Percentiles rank a stretch among this genome's conserved stretches.
Evolutionary conservation across 2,797 vertebrate genomes (phyloP).

Genomic region (Urosaurus nigricauda): DNA sequence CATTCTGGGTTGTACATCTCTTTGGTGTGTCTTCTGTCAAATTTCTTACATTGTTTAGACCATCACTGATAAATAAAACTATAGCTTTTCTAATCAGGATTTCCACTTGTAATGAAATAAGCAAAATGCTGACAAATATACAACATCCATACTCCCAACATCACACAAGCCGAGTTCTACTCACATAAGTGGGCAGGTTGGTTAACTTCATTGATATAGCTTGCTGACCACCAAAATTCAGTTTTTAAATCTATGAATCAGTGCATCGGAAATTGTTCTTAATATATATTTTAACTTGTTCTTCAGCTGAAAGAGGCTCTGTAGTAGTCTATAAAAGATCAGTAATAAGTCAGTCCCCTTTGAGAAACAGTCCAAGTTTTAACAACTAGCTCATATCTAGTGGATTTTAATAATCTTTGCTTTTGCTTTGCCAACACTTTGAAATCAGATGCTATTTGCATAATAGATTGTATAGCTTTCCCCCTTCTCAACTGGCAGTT

Average conservation of each 20-base stretch:
- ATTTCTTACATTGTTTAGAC: not conserved
- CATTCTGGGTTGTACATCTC: not conserved
- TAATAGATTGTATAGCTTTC: not conserved
- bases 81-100: too few species aligned
- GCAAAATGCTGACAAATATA: not conserved
- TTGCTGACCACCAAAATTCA: not conserved
- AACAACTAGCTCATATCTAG: not conserved
- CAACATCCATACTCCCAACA: not conserved
- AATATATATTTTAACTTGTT: not conserved
- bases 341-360: not conserved
- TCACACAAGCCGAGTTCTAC: not conserved
- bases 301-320: not conserved
- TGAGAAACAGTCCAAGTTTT: not conserved
- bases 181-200: not conserved
- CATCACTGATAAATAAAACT: not conserved
- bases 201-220: not conserved
- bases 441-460: not conserved
- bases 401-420: not conserved
- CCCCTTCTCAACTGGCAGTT: slow-evolving; percentile 11
- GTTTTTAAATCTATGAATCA: not conserved
- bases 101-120: not conserved
- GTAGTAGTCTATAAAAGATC: not conserved
- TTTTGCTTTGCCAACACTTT: slow-evolving; percentile 9
- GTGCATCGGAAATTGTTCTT: not conserved
- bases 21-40: not conserved